Evolutionary conservation across 2,888 invertebrate genomes (phyloP).

Genomic region (Cephus sareptanus): DNA sequence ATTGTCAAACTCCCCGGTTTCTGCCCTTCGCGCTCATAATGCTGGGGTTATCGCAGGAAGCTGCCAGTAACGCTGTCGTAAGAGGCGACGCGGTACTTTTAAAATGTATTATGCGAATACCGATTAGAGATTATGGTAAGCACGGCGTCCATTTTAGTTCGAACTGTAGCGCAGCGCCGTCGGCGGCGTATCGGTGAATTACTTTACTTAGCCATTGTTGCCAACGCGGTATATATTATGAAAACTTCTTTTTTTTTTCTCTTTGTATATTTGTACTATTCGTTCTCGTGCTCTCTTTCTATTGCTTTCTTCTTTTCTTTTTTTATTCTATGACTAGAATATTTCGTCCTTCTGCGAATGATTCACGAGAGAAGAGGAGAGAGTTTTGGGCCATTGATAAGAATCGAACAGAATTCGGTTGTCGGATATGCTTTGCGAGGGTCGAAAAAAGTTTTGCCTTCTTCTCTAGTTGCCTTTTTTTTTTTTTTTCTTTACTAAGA

Average conservation of each 20-base stretch:
- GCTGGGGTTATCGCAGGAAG: conserved; percentile 58
- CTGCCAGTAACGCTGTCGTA: conserved; percentile 56
- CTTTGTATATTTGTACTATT: conserved; percentile 12
- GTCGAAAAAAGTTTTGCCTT: background rate
- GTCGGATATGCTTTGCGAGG: background rate
- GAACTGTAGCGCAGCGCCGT: background rate
- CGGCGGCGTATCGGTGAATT: background rate
- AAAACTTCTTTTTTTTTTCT: conserved; percentile 23
- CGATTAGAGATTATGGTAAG: conserved; percentile 3
- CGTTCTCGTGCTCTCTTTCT: background rate
- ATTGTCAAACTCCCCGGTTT: conserved; percentile 36
- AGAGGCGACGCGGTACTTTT: conserved; percentile 41
- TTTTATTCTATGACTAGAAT: background rate
- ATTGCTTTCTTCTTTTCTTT: background rate
- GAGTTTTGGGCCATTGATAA: background rate
- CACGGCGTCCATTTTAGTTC: background rate
- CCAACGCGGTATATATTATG: background rate
- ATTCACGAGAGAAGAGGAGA: background rate
- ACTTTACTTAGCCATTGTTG: background rate
- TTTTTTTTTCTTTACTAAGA: background rate
- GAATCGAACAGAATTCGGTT: background rate
- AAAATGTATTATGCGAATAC: conserved; percentile 22
- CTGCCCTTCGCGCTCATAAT: conserved; percentile 41
- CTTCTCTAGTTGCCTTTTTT: background rate
- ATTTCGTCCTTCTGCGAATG: background rate